These are phyloP conservation scores for Propithecus coquereli DNA, from an alignment of 2,113 vertebrate species.

Conservation along the genomic window DNA sequence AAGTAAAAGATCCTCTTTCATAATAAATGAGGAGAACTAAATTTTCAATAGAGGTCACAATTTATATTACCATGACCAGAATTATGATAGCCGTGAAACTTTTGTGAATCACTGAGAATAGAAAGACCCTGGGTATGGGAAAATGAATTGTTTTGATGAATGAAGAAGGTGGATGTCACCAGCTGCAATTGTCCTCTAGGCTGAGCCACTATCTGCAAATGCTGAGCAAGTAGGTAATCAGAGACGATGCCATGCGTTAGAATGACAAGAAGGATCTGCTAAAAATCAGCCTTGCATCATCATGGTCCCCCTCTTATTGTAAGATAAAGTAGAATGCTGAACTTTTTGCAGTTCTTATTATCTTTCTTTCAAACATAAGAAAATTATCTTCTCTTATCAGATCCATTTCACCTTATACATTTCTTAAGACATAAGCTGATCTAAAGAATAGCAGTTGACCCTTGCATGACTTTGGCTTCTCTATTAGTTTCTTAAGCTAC, in stretches of 20 bases:
- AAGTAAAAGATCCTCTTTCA: conserved; percentile 12
- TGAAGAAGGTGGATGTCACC: conserved; percentile 1
- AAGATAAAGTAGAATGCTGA: conserved; percentile 22
- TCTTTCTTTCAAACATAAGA: not conserved
- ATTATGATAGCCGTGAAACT: not conserved
- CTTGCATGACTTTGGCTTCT: not conserved
- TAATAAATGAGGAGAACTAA: conserved; percentile 34
- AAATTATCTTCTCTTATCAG: conserved; percentile 1
- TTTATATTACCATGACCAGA: conserved; percentile 7
- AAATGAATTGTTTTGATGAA: conserved; percentile 41
- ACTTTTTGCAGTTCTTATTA: not conserved
- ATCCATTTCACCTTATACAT: not conserved
- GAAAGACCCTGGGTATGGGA: not conserved
- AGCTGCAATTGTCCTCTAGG: conserved; percentile 33
- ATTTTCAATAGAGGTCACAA: conserved; percentile 9
- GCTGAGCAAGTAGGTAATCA: conserved; percentile 19
- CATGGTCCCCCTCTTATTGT: not conserved
- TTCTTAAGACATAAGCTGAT: not conserved
- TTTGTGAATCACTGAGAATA: not conserved
- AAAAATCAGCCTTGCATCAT: not conserved
- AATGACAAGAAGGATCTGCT: conserved; percentile 16
- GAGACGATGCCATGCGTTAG: conserved; percentile 10
- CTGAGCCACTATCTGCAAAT: not conserved
- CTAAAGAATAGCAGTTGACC: not conserved
- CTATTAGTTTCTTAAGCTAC: not conserved